A percentile compares a stretch with the other conserved stretches of the same genome.
Conservation (phyloP, 2,888 invertebrate species). For the Gisinianus flammeolus region DNA sequence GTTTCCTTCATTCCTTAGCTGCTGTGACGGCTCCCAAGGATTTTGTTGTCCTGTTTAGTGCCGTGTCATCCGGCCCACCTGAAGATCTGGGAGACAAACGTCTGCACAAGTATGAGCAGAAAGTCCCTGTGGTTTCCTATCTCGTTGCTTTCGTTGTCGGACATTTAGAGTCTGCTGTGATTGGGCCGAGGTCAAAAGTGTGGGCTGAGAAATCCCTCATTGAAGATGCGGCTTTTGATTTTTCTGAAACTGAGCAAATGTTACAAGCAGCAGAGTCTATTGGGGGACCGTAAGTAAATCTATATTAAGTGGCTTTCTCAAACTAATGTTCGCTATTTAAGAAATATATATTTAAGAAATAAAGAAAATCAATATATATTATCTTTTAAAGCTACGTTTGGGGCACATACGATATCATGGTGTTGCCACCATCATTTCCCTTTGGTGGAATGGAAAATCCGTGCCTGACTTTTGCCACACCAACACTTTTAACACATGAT, state of each 20-base stretch:
- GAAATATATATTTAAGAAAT: neutral
- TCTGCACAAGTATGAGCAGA: conserved; percentile 68
- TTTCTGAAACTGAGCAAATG: conserved; percentile 83
- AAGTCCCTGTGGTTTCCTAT: conserved; percentile 86
- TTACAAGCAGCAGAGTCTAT: conserved; percentile 79
- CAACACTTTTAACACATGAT: conserved; percentile 69
- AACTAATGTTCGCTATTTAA: neutral
- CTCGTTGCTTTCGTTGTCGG: conserved; percentile 89
- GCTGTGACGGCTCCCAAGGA: conserved; percentile 72
- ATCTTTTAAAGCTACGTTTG: conserved; percentile 74
- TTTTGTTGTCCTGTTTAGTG: conserved; percentile 87
- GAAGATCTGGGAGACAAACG: conserved; percentile 63
- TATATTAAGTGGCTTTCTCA: neutral
- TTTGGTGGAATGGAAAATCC: conserved; percentile 95
- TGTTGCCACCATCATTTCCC: conserved; percentile 91
- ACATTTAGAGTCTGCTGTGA: conserved; percentile 72
- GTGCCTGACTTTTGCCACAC: conserved; percentile 85
- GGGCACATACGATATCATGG: conserved; percentile 83
- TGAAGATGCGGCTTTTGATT: conserved; percentile 84
- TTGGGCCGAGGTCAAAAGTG: conserved; percentile 82
- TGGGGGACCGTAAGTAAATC: conserved; percentile 67
- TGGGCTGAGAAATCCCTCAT: conserved; percentile 89
- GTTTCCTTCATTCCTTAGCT: too few species aligned
- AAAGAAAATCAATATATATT: neutral
- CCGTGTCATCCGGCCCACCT: conserved; percentile 65